Evolutionary conservation across 1,140 invertebrate genomes (phyloP).

Genomic region (Nautilus pompilius): DNA sequence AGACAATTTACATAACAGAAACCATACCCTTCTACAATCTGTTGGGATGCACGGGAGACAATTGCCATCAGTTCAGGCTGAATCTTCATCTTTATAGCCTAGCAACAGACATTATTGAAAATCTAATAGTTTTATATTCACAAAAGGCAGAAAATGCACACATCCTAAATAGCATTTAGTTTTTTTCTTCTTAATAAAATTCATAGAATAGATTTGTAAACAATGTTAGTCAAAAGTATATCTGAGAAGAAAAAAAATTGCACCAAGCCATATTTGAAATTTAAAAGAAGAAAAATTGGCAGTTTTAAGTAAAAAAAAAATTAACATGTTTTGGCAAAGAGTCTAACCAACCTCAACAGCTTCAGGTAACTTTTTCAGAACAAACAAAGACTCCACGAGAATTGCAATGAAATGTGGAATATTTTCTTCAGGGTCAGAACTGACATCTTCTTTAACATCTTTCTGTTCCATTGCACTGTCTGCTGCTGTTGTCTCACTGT

Average conservation of each 20-base stretch:
- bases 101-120: too few species aligned
- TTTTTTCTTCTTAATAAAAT: too few species aligned
- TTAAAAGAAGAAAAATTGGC: too few species aligned
- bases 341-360: conserved; percentile 74
- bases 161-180: too few species aligned
- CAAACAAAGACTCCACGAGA: conserved; percentile 80
- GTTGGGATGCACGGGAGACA: conserved; percentile 72
- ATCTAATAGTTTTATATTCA: background rate
- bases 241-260: too few species aligned
- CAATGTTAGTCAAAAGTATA: too few species aligned
- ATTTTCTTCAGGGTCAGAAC: conserved; percentile 68
- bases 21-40: conserved; percentile 58
- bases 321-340: too few species aligned
- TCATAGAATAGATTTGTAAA: too few species aligned
- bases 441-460: conserved; percentile 62
- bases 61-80: conserved; percentile 75
- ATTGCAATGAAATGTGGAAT: conserved; percentile 72
- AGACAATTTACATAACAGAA: too few species aligned
- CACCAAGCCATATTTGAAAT: too few species aligned
- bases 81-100: conserved; percentile 78
- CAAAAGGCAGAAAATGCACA: background rate
- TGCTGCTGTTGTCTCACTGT: too few species aligned
- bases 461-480: conserved; percentile 17
- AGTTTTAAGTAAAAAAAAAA: too few species aligned
- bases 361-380: conserved; percentile 79